Percentiles rank a stretch among this genome's conserved stretches.
Evolutionary conservation across 1,140 invertebrate species (phyloP).

Genomic region (Propsilocerus akamusi): DNA sequence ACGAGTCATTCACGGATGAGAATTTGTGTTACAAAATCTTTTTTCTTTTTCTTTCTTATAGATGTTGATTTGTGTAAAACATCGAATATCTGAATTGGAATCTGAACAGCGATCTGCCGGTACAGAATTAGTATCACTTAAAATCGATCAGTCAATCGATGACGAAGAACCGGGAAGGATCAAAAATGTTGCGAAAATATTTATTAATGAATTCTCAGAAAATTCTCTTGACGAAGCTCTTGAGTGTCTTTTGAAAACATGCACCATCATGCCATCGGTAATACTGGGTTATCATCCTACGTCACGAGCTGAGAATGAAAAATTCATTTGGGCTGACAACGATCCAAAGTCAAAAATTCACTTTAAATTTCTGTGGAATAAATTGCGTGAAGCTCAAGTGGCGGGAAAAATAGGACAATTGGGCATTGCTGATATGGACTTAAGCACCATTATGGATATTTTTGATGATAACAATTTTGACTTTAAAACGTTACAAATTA

Average conservation of each 20-base stretch:
- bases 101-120: too few species aligned
- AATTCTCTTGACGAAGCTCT: neutral
- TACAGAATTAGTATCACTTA: too few species aligned
- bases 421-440: slow-evolving; percentile 80
- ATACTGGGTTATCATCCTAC: neutral
- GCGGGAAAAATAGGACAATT: slow-evolving; percentile 47
- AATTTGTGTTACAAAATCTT: too few species aligned
- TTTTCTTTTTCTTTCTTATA: too few species aligned
- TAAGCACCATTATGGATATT: slow-evolving; percentile 52
- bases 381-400: slow-evolving; percentile 47
- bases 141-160: too few species aligned
- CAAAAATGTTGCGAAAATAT: neutral
- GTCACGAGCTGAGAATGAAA: neutral
- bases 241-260: neutral
- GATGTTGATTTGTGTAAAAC: too few species aligned
- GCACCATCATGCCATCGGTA: neutral
- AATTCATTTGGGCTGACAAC: neutral
- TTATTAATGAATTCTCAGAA: neutral
- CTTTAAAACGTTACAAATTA: slow-evolving; percentile 87
- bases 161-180: too few species aligned
- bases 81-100: too few species aligned
- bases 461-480: slow-evolving; percentile 66
- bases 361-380: slow-evolving; percentile 31
- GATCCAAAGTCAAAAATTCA: neutral
- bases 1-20: too few species aligned